Evolutionary conservation across 2,888 invertebrate species (phyloP).

Genomic region (Oxyscelio sp.): DNA sequence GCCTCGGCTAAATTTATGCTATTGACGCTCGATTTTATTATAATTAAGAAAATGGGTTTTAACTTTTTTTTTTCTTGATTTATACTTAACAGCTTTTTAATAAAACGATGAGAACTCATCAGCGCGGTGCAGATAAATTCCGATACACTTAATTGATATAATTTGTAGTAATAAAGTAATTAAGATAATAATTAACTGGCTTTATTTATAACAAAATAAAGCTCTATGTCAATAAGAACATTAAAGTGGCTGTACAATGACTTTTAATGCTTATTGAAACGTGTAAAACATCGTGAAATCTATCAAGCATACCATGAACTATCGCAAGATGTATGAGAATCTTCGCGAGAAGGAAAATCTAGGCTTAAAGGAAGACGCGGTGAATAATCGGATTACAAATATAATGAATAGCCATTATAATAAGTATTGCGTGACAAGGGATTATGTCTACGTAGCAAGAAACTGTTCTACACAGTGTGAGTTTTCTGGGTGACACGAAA

Average conservation of each 20-base stretch:
- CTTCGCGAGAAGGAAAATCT: constrained; percentile 58
- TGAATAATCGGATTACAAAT: constrained; percentile 71
- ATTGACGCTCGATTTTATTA: too few relatives aligned
- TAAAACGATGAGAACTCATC: too few relatives aligned
- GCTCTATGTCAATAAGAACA: not conserved
- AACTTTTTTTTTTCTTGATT: too few relatives aligned
- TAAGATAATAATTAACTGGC: constrained; percentile 11
- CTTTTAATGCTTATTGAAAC: constrained; percentile 48
- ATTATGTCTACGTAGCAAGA: constrained; percentile 47
- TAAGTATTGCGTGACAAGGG: constrained; percentile 65
- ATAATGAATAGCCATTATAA: constrained; percentile 68
- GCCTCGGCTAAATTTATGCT: too few relatives aligned
- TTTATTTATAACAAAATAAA: not conserved
- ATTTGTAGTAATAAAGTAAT: constrained; percentile 10
- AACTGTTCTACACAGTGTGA: constrained; percentile 27
- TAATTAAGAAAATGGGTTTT: too few relatives aligned
- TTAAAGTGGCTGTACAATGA: constrained; percentile 1
- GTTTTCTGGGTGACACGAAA: constrained; percentile 59
- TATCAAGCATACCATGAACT: constrained; percentile 56
- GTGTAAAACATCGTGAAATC: constrained; percentile 40
- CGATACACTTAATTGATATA: constrained; percentile 1
- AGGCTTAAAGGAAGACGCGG: constrained; percentile 61
- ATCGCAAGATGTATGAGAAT: constrained; percentile 61
- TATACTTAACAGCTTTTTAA: too few relatives aligned
- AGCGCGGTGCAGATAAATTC: too few relatives aligned